Evolutionary conservation across 1,140 invertebrate species (phyloP).

Genomic region (Cotesia chilonis): DNA sequence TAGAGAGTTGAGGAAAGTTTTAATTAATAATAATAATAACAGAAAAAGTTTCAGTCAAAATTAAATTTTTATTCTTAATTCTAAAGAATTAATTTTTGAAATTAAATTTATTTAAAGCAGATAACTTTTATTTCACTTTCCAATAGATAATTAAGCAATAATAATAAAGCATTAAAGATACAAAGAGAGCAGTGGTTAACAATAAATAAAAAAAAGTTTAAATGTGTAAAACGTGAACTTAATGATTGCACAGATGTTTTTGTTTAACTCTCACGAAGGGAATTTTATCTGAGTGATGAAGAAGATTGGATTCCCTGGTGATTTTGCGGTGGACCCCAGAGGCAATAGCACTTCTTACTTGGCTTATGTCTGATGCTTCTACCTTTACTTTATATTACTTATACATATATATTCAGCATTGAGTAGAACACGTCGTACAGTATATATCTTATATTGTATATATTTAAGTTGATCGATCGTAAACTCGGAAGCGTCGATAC

Average conservation of each 20-base stretch:
- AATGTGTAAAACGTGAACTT: conserved; percentile 14
- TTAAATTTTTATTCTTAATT: too few species aligned
- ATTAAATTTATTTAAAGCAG: too few species aligned
- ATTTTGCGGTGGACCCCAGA: conserved; percentile 26
- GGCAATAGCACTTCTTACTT: conserved; percentile 33
- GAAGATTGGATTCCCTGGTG: conserved; percentile 28
- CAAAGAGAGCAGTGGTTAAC: not conserved
- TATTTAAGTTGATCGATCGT: conserved; percentile 27
- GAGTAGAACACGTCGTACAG: too few species aligned
- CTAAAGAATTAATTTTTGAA: too few species aligned
- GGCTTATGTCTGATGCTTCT: conserved; percentile 1
- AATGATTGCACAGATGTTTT: conserved; percentile 18
- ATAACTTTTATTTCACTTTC: too few species aligned
- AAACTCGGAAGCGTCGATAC: conserved; percentile 32
- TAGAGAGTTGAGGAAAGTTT: too few species aligned
- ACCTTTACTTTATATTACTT: not conserved
- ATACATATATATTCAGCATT: too few species aligned
- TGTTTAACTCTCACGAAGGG: conserved; percentile 13
- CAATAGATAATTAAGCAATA: too few species aligned
- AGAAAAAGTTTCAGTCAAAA: too few species aligned
- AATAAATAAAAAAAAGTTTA: not conserved
- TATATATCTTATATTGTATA: not conserved
- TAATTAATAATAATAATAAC: too few species aligned
- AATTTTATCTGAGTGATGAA: conserved; percentile 21
- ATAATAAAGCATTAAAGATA: not conserved